Base-by-base conservation (phyloP, 2,888 invertebrate genomes). In the Clusia tigrina region DNA sequence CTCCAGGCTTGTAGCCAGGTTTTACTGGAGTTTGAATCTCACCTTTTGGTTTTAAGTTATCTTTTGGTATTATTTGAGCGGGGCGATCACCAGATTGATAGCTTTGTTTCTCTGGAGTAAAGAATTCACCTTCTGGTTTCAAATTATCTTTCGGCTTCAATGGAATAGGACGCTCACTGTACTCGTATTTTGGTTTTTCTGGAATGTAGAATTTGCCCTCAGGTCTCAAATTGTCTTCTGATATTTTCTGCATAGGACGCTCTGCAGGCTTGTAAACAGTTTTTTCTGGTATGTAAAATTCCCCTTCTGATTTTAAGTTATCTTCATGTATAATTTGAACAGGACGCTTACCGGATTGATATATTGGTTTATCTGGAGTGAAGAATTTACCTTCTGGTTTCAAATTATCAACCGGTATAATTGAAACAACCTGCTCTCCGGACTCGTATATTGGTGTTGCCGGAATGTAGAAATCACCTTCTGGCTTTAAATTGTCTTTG, bases 11-110 rank as follows among this genome's bases (percentile, higher is more conserved):
- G 67, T 69, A 70, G 52, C 60, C 81, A 71, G 59, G 81, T 62
- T 80, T 83, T 20, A 85, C 83, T 0, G 84, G 84, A 52, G 78
- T 76, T 58, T 86, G 85, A 68, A 88, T 87, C 2, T 87, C 86
- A 9, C 89, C 88, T 79, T 88, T 89, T 2, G 86, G 86, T 67
- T 79, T 83, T 0, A 89, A 80, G 71, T 89, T 89, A 69, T 89
- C 89, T 32, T 71, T 64, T 0, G 85, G 87, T 64, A 81, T 85
- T 1, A 85, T 83, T 57, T 85, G 85, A 6, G 81, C 78, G 66
- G 79, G 80, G 38, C 85, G 74, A 63, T 86, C 86, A 20, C 85
- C 86, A 55, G 86, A 85, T 22, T 82, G 79, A 74, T 84, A 83
- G 55, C 75, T 67, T 1, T 74, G 72, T 66, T 82, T 82, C 22